Conservation (phyloP, 2,888 invertebrate species). For the Idaea dimidiata region DNA sequence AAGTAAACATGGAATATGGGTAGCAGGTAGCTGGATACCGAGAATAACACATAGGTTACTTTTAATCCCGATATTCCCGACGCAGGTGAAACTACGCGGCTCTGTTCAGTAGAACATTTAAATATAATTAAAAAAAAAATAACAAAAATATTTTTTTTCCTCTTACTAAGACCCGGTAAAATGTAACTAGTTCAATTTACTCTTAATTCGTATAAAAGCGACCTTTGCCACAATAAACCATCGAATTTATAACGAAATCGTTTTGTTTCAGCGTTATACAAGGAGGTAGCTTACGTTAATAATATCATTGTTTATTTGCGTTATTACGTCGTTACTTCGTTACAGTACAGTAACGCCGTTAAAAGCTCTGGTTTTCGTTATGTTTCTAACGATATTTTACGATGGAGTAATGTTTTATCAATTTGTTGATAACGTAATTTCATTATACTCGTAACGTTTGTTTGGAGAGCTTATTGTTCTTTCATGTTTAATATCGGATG, state of each 20-base stretch:
- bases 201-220: background rate
- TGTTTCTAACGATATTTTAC: background rate
- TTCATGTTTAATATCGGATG: background rate
- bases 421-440: background rate
- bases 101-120: no score
- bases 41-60: no score
- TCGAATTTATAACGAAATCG: background rate
- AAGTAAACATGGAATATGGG: no score
- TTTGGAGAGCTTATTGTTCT: background rate
- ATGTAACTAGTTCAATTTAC: background rate
- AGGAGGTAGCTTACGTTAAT: background rate
- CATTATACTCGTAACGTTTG: background rate
- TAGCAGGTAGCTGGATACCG: no score
- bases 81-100: no score
- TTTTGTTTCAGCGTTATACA: background rate
- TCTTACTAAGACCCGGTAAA: no score
- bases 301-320: background rate
- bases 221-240: background rate
- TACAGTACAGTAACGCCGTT: background rate
- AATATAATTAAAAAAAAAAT: no score
- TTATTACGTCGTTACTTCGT: background rate
- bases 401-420: background rate
- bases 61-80: no score
- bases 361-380: background rate
- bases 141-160: no score